Evolutionary conservation across 2,797 vertebrate species (phyloP).

Genomic region (Notoglanidium macrostoma): DNA sequence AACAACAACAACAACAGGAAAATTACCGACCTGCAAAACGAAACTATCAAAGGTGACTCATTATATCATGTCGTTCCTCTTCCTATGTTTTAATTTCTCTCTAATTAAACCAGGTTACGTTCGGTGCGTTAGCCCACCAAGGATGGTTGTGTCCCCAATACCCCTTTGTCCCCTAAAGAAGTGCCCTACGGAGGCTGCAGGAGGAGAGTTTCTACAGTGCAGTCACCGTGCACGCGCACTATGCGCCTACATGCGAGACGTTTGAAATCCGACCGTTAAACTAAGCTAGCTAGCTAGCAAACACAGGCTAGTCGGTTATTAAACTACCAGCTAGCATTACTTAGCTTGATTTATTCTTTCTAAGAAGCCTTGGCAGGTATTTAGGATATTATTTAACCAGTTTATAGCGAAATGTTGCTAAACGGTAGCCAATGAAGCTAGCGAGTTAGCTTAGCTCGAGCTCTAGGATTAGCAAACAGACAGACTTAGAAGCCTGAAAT

Average conservation of each 20-base stretch:
- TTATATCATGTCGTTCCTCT: neutral
- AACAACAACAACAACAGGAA: constrained; percentile 57
- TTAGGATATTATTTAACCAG: neutral
- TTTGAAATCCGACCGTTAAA: neutral
- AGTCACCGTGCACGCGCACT: neutral
- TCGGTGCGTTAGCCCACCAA: neutral
- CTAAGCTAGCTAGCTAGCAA: neutral
- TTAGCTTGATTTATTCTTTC: neutral
- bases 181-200: neutral
- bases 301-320: neutral
- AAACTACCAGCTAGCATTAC: neutral
- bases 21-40: constrained; percentile 74
- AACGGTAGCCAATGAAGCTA: neutral
- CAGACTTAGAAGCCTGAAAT: neutral
- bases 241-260: no score
- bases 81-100: neutral
- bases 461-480: neutral
- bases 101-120: neutral
- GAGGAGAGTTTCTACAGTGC: neutral
- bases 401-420: neutral
- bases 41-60: constrained; percentile 75
- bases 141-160: neutral
- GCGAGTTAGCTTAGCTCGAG: neutral
- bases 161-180: neutral
- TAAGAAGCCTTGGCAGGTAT: neutral